Evolutionary conservation across 2,797 vertebrate genomes (phyloP), one percentile per base, ranked within the genome.

Genomic region (Brachymystax lenok): DNA sequence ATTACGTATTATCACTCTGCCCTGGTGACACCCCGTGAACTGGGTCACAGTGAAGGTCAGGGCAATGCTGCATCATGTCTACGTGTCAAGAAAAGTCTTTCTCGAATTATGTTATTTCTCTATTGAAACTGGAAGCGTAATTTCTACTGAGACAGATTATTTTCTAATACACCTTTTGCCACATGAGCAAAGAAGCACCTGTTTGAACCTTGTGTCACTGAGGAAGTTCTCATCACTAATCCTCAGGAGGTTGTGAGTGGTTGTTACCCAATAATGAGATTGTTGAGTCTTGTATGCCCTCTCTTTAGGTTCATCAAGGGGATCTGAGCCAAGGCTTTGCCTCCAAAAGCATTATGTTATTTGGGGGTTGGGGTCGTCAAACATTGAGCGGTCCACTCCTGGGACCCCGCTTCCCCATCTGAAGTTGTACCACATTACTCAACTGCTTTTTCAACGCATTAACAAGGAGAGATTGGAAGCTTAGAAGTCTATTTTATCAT

Each of bases 401-500:
- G 79, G 75, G 79, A 84, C 12, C 12, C 5, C 33, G 4, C 24
- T 56, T 79, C 74, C 69, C 73, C 75, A 66, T 75, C 77, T 17
- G 52, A 83, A 85, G 54, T 81, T 83, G 54, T 51, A 71, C 56
- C n/a, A 46, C 74, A 79, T 81, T 86, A 79, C 84, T 81, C 83
- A 71, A 66, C 19, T 27, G 54, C 28, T 72, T 73, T 77, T 83
- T 84, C 74, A 74, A 82, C 77, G 69, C 78, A 84, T 84, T 83
- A 83, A 85, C 66, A 80, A 82, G 76, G 74, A 78, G 63, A 67
- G 75, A 74, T 28, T 70, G 19, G 67, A 76, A 74, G 52, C 80
- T 84, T 74, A 87, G 79, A 87, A 87, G 83, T 82, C 80, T 80
- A 77, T 86, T 86, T 87, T 87, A 86, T 87, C 80, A 66, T 40